phyloP scores from a whole-genome alignment of 1,140 invertebrate species.

The Zaprionus vittiger region DNA sequence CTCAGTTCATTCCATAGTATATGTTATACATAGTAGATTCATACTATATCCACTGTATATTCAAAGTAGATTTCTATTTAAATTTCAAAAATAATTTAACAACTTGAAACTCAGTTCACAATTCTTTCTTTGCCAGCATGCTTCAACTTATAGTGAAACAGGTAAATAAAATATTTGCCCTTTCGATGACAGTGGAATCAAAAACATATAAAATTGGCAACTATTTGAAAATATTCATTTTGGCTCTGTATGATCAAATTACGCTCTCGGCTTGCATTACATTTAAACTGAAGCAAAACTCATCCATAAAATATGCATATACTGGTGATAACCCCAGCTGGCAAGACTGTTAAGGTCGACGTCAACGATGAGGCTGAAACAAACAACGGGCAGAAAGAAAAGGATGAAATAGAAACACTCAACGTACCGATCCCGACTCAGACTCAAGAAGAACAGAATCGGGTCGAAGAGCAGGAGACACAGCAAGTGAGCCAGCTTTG shows the following conservation, averaged over 20 bases:
- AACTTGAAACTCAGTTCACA: no score
- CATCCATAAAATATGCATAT: conserved; percentile 45
- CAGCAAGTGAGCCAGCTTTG: no score
- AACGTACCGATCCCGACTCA: not conserved
- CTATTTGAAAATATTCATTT: conserved; percentile 24
- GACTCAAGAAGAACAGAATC: not conserved
- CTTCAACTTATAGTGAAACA: not conserved
- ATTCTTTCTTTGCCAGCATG: not conserved
- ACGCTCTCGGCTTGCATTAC: conserved; percentile 35
- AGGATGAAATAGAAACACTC: not conserved
- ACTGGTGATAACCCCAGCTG: conserved; percentile 48
- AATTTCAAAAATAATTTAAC: no score
- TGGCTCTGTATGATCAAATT: conserved; percentile 41
- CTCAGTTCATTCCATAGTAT: no score
- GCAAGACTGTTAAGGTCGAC: conserved; percentile 44
- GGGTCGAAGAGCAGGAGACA: not conserved
- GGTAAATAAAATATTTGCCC: not conserved
- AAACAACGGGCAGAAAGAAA: not conserved
- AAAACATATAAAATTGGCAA: conserved; percentile 32
- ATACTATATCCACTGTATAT: no score
- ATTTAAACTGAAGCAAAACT: conserved; percentile 3
- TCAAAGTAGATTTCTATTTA: no score
- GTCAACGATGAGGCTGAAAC: not conserved
- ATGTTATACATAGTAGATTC: no score
- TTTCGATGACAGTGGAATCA: not conserved